phyloP scores from a whole-genome alignment of 2,888 invertebrate genomes.

The Mamestra brassicae region DNA sequence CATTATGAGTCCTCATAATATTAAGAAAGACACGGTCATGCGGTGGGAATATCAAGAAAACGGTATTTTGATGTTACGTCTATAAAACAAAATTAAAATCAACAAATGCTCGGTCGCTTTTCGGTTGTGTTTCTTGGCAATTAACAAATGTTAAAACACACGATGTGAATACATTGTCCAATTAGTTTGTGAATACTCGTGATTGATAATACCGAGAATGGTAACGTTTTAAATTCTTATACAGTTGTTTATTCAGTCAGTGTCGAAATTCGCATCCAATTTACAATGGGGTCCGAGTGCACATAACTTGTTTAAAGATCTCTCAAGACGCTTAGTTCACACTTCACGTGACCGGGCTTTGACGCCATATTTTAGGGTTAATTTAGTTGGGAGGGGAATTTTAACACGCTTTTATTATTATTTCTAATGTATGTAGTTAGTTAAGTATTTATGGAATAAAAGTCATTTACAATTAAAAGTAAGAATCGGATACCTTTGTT shows the following conservation, averaged over 20 bases:
- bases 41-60: constrained; percentile 14
- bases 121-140: constrained; percentile 43
- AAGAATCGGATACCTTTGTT: neutral
- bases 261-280: constrained; percentile 35
- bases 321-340: too few relatives aligned
- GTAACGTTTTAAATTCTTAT: constrained; percentile 39
- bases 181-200: constrained; percentile 55
- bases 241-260: constrained; percentile 23
- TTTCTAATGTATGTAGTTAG: too few relatives aligned
- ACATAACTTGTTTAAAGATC: too few relatives aligned
- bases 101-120: constrained; percentile 23
- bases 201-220: constrained; percentile 33
- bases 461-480: constrained; percentile 11
- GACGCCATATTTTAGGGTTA: too few relatives aligned
- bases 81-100: constrained; percentile 8
- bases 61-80: neutral
- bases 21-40: constrained; percentile 24
- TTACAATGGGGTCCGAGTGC: too few relatives aligned
- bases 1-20: constrained; percentile 43
- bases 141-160: constrained; percentile 53
- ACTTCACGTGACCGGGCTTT: too few relatives aligned
- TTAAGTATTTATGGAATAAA: too few relatives aligned
- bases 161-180: constrained; percentile 54
- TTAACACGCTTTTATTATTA: too few relatives aligned
- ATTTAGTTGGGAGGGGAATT: too few relatives aligned